A percentile compares a stretch with the other conserved stretches of the same genome.
These are phyloP conservation scores for Eospalax fontanierii DNA, from an alignment of 2,797 vertebrate species.

Conservation along the genomic window DNA sequence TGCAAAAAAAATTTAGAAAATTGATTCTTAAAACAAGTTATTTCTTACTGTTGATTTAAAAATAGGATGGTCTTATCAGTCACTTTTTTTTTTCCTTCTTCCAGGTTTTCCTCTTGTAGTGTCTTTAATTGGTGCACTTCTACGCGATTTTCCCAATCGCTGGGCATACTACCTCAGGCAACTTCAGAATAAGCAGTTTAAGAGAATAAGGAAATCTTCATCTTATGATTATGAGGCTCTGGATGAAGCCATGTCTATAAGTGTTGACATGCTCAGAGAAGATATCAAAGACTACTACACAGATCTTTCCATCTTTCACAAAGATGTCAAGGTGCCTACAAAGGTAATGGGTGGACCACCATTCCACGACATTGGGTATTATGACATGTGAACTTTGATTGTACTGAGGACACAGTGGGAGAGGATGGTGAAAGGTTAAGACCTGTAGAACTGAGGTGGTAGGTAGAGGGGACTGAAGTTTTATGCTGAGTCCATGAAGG, in stretches of 20 bases:
- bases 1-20: not conserved
- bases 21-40: constrained; percentile 14
- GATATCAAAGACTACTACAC: constrained; percentile 94
- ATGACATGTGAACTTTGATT: not conserved
- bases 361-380: not conserved
- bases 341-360: constrained; percentile 90
- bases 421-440: not conserved
- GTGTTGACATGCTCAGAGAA: constrained; percentile 95
- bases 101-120: constrained; percentile 98
- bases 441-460: not conserved
- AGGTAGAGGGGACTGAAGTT: not conserved
- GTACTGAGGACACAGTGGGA: not conserved
- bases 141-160: constrained; percentile 96
- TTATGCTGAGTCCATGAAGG: not conserved
- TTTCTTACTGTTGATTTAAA: constrained; percentile 49
- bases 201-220: constrained; percentile 97
- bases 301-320: constrained; percentile 95
- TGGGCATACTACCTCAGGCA: constrained; percentile 97
- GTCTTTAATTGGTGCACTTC: constrained; percentile 96
- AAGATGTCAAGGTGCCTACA: constrained; percentile 97
- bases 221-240: constrained; percentile 99
- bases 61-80: constrained; percentile 28
- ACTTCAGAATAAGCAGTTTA: constrained; percentile 96
- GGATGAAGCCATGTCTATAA: constrained; percentile 99
- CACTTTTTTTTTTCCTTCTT: constrained; percentile 43